Evolutionary conservation across 2,113 vertebrate genomes (phyloP).

Genomic region (Trogon melanurus): DNA sequence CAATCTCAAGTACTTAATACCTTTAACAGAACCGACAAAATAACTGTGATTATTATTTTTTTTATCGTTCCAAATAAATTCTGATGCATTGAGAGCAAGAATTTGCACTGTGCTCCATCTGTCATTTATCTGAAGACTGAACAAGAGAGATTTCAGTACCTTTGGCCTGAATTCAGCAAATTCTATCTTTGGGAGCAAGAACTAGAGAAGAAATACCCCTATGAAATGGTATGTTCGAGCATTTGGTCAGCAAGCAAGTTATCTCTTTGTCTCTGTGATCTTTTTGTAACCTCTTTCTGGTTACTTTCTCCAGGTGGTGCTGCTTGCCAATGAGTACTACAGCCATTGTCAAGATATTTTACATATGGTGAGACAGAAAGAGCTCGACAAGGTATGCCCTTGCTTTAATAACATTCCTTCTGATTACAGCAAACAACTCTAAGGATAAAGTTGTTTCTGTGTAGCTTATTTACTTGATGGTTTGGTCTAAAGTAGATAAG

Average conservation of each 20-base stretch:
- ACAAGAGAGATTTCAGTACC: background rate
- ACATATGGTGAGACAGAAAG: constrained; percentile 54
- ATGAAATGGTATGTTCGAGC: constrained; percentile 39
- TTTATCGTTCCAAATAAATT: constrained; percentile 19
- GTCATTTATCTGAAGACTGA: constrained; percentile 28
- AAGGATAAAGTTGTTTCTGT: background rate
- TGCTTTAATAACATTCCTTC: background rate
- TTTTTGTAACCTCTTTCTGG: background rate
- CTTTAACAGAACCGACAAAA: background rate
- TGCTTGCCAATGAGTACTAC: constrained; percentile 67
- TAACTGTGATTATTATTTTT: background rate
- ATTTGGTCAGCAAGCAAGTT: background rate
- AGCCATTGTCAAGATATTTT: constrained; percentile 72
- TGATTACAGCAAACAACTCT: background rate
- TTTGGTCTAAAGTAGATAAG: background rate
- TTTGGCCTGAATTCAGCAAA: constrained; percentile 59
- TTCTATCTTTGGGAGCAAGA: constrained; percentile 67
- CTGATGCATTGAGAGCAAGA: background rate
- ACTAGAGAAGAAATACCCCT: constrained; percentile 52
- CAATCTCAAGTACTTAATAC: background rate
- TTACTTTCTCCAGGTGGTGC: constrained; percentile 46
- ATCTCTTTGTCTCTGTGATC: background rate
- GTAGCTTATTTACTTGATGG: background rate
- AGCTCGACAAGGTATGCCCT: constrained; percentile 67
- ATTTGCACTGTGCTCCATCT: constrained; percentile 46